Conservation (phyloP, 1,140 invertebrate genomes). For the Heliconius eleuchia region DNA sequence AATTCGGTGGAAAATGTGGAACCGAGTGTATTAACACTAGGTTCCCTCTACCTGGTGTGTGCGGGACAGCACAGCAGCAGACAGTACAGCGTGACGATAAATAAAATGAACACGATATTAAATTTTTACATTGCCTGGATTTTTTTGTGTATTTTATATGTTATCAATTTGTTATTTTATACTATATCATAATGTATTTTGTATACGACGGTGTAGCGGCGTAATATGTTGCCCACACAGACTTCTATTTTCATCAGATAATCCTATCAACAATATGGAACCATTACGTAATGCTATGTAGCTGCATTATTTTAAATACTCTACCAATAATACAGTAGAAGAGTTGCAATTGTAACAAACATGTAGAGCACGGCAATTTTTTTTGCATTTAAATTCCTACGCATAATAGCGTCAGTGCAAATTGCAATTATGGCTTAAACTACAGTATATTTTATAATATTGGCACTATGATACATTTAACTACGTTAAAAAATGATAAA, state of each 20-base stretch:
- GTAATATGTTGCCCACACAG: constrained; percentile 21
- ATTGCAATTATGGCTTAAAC: background rate
- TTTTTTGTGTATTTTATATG: background rate
- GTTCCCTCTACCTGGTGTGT: too few species aligned
- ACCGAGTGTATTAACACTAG: too few species aligned
- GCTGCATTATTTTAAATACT: constrained; percentile 8
- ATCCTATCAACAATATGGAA: constrained; percentile 33
- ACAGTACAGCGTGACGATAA: too few species aligned
- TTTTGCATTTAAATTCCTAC: background rate
- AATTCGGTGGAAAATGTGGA: too few species aligned
- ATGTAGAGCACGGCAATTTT: background rate
- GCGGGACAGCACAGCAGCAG: too few species aligned
- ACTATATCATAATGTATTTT: background rate
- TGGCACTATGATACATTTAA: too few species aligned
- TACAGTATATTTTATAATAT: background rate
- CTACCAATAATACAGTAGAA: background rate
- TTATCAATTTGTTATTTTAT: background rate
- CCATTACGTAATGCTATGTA: background rate
- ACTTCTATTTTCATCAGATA: constrained; percentile 30
- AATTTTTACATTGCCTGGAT: too few species aligned
- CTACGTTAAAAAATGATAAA: background rate
- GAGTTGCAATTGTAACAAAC: constrained; percentile 1
- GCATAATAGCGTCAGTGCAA: background rate
- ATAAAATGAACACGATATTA: too few species aligned
- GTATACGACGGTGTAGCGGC: background rate